Evolutionary conservation across 35 echinoderm and acorn worm genomes (phyloP).

Genomic region (Patiria miniata): DNA sequence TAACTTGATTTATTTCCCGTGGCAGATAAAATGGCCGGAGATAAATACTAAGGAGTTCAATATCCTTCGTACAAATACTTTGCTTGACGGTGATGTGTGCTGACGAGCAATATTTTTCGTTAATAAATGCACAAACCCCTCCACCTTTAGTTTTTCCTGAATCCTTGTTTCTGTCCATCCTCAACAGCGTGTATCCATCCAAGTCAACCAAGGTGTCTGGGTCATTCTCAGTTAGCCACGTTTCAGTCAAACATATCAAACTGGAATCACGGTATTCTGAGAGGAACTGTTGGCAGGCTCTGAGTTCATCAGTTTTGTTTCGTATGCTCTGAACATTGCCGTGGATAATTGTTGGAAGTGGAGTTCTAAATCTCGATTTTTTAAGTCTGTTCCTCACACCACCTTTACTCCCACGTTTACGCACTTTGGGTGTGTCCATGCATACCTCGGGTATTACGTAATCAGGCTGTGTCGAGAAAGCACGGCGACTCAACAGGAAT

Average conservation of each 20-base stretch:
- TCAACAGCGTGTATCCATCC: background rate
- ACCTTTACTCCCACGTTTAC: background rate
- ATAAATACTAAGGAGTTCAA: background rate
- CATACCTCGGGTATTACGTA: too few relatives aligned
- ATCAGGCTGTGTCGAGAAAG: too few relatives aligned
- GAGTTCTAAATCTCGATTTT: too few relatives aligned
- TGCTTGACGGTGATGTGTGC: background rate
- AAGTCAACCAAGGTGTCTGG: background rate
- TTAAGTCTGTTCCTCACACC: constrained; percentile 7
- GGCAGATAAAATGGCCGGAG: constrained; percentile 34
- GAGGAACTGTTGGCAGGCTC: background rate
- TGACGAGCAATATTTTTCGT: background rate
- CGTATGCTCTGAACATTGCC: background rate
- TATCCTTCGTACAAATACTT: background rate
- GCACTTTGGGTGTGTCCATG: too few relatives aligned
- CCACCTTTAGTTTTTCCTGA: background rate
- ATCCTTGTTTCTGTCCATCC: background rate
- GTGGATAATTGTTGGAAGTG: background rate
- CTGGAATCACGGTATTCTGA: background rate
- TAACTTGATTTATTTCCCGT: constrained; percentile 23
- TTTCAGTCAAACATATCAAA: constrained; percentile 13
- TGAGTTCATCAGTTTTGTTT: constrained; percentile 32
- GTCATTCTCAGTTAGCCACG: constrained; percentile 13
- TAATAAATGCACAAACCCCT: background rate
- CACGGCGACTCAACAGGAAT: too few relatives aligned